Evolutionary conservation across 2,888 invertebrate species (phyloP).

Genomic region (Aspidiotus destructor): DNA sequence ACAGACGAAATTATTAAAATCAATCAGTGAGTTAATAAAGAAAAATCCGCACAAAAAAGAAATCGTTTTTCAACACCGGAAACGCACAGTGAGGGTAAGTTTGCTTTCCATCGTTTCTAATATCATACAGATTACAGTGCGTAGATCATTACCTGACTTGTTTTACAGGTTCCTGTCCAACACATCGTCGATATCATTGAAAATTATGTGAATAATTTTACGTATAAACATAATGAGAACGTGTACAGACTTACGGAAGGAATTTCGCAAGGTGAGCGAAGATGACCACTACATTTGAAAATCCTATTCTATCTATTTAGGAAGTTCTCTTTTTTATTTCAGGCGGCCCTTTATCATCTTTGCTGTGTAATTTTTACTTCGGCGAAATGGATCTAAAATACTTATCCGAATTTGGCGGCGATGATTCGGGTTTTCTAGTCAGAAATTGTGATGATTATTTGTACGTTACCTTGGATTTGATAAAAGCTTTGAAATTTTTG

Average conservation of each 20-base stretch:
- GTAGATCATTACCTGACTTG: too few relatives aligned
- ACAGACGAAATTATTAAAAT: background rate
- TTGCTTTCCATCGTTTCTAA: too few relatives aligned
- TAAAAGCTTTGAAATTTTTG: constrained; percentile 11
- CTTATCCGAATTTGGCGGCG: constrained; percentile 13
- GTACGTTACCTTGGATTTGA: constrained; percentile 15
- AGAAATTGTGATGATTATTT: constrained; percentile 25
- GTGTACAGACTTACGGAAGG: constrained; percentile 14
- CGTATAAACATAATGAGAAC: constrained; percentile 12
- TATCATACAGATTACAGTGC: too few relatives aligned
- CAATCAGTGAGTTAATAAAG: background rate
- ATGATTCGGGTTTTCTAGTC: constrained; percentile 16
- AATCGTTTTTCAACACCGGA: too few relatives aligned
- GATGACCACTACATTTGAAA: background rate
- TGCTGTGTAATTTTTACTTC: constrained; percentile 21
- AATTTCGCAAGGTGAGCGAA: constrained; percentile 21
- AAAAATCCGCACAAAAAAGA: background rate
- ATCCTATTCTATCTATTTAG: background rate
- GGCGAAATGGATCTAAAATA: constrained; percentile 13
- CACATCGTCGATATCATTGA: constrained; percentile 3
- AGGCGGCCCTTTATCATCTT: constrained; percentile 23
- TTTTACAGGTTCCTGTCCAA: background rate
- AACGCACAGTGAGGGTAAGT: too few relatives aligned
- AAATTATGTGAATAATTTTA: constrained; percentile 18
- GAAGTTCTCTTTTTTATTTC: background rate